These are phyloP conservation scores for Diplogasteroides magnus DNA, from an alignment of 1,140 invertebrate species.

Conservation along the genomic window DNA sequence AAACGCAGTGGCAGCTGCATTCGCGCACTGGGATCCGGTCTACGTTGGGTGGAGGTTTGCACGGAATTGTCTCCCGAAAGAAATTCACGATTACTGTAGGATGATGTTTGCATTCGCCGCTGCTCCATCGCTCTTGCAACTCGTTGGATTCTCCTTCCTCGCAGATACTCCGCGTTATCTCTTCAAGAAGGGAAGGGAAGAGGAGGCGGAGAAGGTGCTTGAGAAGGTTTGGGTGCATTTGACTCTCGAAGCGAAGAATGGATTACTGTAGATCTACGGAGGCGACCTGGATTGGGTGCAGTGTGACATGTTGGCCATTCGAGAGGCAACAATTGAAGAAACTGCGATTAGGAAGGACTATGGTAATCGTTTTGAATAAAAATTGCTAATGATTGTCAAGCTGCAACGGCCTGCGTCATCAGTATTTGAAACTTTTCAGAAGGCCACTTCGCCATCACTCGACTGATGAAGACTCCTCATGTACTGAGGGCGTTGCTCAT, in stretches of 20 bases:
- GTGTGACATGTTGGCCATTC: constrained; percentile 47
- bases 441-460: constrained; percentile 13
- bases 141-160: constrained; percentile 64
- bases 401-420: too few relatives aligned
- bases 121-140: constrained; percentile 62
- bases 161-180: constrained; percentile 63
- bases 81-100: too few relatives aligned
- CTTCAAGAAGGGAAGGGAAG: constrained; percentile 4
- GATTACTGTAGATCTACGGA: constrained; percentile 46
- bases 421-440: too few relatives aligned
- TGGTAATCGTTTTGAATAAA: too few relatives aligned
- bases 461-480: constrained; percentile 54
- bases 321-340: constrained; percentile 38
- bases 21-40: too few relatives aligned
- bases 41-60: too few relatives aligned
- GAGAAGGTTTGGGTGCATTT: not conserved
- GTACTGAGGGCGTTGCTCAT: constrained; percentile 61
- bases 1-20: too few relatives aligned
- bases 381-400: too few relatives aligned
- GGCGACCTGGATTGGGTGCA: constrained; percentile 41
- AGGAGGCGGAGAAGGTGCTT: constrained; percentile 11
- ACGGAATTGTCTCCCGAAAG: too few relatives aligned
- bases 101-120: constrained; percentile 65
- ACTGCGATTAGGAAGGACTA: too few relatives aligned
- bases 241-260: too few relatives aligned